Percentiles rank a stretch among this genome's conserved stretches.
These are phyloP conservation scores for Picus viridis DNA, from an alignment of 2,797 vertebrate species.

Conservation along the genomic window DNA sequence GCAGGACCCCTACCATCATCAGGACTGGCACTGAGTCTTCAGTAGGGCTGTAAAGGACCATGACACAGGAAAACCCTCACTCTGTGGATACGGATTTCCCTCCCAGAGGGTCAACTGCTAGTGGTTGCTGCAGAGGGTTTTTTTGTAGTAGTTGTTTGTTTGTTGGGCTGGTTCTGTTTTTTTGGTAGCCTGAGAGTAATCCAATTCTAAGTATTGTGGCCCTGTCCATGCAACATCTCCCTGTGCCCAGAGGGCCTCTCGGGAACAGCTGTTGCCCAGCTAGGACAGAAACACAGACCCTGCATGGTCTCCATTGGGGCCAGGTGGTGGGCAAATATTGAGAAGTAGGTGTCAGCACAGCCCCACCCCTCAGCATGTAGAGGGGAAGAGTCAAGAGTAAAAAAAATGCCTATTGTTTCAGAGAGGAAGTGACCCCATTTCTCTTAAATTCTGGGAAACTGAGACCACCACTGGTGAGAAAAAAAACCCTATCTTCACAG, in stretches of 20 bases:
- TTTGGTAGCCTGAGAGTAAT: neutral
- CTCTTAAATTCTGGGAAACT: constrained; percentile 60
- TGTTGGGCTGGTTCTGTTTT: neutral
- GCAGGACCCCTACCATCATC: neutral
- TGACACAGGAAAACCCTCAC: neutral
- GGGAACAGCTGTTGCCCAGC: neutral
- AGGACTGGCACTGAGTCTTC: neutral
- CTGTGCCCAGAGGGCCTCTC: neutral
- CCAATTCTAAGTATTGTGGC: neutral
- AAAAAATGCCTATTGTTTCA: constrained; percentile 74
- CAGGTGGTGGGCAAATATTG: neutral
- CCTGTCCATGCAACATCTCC: no score
- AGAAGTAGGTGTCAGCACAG: neutral
- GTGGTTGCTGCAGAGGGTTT: neutral
- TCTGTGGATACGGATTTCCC: neutral
- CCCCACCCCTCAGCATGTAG: neutral
- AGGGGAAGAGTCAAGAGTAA: constrained; percentile 41
- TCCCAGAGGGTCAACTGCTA: neutral
- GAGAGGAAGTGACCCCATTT: constrained; percentile 69
- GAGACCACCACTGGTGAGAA: constrained; percentile 9
- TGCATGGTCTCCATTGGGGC: rapidly evolving
- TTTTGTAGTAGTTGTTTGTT: neutral
- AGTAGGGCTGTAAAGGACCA: neutral
- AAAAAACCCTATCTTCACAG: neutral
- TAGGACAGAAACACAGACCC: neutral